Evolutionary conservation across 2,888 invertebrate species (phyloP), one percentile per base, ranked within the genome.

Genomic region (Harpalus rubripes): DNA sequence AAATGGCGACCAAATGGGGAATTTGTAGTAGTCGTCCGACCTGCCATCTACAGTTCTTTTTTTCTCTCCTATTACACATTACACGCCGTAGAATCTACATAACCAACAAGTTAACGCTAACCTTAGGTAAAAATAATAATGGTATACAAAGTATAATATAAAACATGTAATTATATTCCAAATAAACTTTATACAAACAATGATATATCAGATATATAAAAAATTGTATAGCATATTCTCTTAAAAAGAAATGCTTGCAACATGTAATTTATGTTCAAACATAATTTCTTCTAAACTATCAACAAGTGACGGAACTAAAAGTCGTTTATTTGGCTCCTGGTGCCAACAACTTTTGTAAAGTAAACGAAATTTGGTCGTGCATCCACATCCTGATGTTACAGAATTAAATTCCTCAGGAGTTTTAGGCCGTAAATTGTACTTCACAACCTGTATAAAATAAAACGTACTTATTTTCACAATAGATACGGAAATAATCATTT

Each of bases 351-450:
- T 52, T 52, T 52, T 10, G 10, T 52, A 52, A 52, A 52, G 12
- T 12, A 52, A 52, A 52, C 8, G 44, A 52, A 52, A 52, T 52
- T 12, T 52, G 44, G 44, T 12, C 12, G 12, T 12, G 44, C 44
- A 52, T 12, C 12, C 44, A 52, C 44, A 52, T 10, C 12, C 44
- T 6, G 32, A 32, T 32, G 32, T 32, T 32, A 32, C 32, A 8
- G 44, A 12, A 12, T 52, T 52, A 52, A 52, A 12, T 52, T 52
- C 12, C 10, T 52, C 44, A 8, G 72, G 72, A 16, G 15, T 18
- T 41, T n/a, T 8, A 18, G 72, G 72, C 1, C 72, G 72, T 44
- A 74, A 74, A 44, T 74, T 74, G 72, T 74, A 8, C 18, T 74
- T 74, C 8, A 74, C 72, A 16, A 74, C 72, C 72, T 74, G 5